Evolutionary conservation across 2,797 vertebrate genomes (phyloP).

Genomic region (Chiroxiphia lanceolata): DNA sequence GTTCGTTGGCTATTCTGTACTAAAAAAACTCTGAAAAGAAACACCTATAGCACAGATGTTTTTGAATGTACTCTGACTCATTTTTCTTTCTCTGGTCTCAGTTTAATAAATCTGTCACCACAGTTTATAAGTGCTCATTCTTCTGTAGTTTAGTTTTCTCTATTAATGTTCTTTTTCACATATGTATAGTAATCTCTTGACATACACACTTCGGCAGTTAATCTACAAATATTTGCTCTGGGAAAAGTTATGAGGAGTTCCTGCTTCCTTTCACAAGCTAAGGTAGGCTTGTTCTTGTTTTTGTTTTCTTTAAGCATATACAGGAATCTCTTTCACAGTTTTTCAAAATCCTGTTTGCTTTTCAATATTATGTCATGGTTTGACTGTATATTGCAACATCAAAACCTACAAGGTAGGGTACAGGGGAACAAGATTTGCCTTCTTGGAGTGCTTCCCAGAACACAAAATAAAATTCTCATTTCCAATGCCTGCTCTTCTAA

Average conservation of each 20-base stretch:
- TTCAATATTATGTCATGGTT: not conserved
- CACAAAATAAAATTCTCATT: not conserved
- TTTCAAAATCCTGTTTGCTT: slow-evolving; percentile 25
- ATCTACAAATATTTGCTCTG: slow-evolving; percentile 12
- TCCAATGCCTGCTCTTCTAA: not conserved
- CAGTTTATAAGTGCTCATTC: not conserved
- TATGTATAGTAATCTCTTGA: not conserved
- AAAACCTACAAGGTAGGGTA: not conserved
- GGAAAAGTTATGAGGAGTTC: not conserved
- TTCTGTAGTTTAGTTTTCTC: slow-evolving; percentile 3
- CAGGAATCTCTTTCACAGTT: not conserved
- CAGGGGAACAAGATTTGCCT: not conserved
- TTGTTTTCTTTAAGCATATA: not conserved
- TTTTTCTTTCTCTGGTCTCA: not conserved
- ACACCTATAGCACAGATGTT: not conserved
- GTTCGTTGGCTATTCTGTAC: not conserved
- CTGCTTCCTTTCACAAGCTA: not conserved
- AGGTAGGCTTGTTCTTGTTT: not conserved
- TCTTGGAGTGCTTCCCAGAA: not conserved
- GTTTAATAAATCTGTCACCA: slow-evolving; percentile 16
- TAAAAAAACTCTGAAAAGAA: not conserved
- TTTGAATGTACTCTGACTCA: not conserved
- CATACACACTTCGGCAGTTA: not conserved
- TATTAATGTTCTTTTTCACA: not conserved
- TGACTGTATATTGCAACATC: not conserved